Base-by-base conservation (phyloP, 2,113 vertebrate genomes). In the Chelonoidis abingdonii region DNA sequence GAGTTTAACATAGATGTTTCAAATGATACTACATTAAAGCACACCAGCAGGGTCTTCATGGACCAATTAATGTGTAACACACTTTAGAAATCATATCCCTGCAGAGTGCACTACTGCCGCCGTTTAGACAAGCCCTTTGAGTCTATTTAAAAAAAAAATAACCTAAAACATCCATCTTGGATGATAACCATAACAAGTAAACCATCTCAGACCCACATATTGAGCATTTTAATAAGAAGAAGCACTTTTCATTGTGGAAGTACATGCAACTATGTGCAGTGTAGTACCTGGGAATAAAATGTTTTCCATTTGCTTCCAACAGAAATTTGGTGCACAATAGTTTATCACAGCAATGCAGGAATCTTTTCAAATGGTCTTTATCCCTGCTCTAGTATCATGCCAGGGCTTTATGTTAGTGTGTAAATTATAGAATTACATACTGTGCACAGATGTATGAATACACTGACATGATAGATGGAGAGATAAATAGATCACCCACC, bases 371-470 rank as follows among this genome's bases (percentile, higher is more conserved):
- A 35, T 0, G 1, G 19, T 76, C 82, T 92, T 94, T 78, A 88
- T 93, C 82, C 84, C 11, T 1, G 17, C 72, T 96, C 54, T 86
- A 38, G 79, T 91, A 85, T 50, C 83, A 2, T 82, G 53, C 50
- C 76, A 41, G 4, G 84, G 83, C 84, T 27, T 85, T 29, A 47
- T 3, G 6, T 78, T 47, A 44, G 38, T 44, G 38, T 76, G 41
- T 13, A 41, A 41, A 12, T 44, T 89, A 92, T 47, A 84, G 87
- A 76, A 95, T 97, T 95, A 97, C 85, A 79, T 95, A 13, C 84
- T 96, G 88, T 95, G 59, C 86, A 69, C 31, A 92, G 83, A 7
- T 91, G 80, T 87, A 83, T 59, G 47, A 44, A 87, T 95, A 92
- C 59, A 85, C 12, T 78, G 86, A 82, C 31, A n/a, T 0, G 1